Conservation (phyloP, 2,888 invertebrate species). For the Microplitis deprimator region DNA sequence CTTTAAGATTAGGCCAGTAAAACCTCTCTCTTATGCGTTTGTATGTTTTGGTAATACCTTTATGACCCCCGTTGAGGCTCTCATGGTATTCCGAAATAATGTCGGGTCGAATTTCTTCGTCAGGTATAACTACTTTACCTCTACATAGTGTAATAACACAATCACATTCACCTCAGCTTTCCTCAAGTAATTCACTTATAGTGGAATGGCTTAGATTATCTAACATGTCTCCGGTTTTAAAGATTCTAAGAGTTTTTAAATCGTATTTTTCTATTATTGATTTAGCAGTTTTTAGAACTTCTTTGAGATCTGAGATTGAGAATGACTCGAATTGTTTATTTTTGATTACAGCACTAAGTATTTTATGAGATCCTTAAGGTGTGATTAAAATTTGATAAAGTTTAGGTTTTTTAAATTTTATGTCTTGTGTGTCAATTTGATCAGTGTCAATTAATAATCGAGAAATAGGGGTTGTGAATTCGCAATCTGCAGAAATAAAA, state of each 20-base stretch:
- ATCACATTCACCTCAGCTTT: background rate
- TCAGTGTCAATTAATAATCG: constrained; percentile 27
- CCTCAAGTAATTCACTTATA: background rate
- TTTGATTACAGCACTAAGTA: constrained; percentile 25
- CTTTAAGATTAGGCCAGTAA: constrained; percentile 45
- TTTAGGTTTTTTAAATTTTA: constrained; percentile 29
- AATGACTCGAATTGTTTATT: constrained; percentile 24
- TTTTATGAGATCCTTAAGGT: background rate
- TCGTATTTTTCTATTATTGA: background rate
- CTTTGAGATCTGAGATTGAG: constrained; percentile 12
- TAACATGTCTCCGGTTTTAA: constrained; percentile 24
- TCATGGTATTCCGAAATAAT: constrained; percentile 30
- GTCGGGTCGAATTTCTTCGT: background rate
- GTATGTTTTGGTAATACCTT: constrained; percentile 41
- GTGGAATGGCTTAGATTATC: constrained; percentile 8
- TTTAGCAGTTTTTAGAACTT: background rate
- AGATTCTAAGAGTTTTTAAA: constrained; percentile 24
- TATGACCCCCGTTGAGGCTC: constrained; percentile 27
- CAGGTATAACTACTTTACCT: constrained; percentile 4
- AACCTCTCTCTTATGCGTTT: constrained; percentile 34
- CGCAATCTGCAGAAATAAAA: no score
- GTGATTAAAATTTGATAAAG: constrained; percentile 26
- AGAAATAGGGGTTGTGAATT: background rate
- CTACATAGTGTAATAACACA: constrained; percentile 17
- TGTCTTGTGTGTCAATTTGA: constrained; percentile 8